These are phyloP conservation scores for Cyclophora albipunctata DNA, from an alignment of 2,888 invertebrate species.

Conservation along the genomic window DNA sequence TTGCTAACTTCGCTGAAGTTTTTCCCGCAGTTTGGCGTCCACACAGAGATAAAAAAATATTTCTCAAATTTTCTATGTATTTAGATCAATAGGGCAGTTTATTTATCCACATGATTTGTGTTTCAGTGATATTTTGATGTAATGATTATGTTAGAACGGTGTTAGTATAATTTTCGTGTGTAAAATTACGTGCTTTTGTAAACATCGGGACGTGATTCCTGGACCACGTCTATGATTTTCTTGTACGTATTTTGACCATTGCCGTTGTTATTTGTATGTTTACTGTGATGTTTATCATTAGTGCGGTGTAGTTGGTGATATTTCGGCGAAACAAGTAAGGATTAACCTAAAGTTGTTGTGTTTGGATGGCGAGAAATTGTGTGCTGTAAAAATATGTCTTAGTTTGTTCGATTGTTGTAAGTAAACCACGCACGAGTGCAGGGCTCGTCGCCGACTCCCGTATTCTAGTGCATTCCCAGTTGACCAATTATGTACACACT, in stretches of 20 bases:
- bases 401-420: constrained; percentile 26
- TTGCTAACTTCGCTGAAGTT: constrained; percentile 68
- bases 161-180: constrained; percentile 45
- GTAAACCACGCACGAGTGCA: constrained; percentile 37
- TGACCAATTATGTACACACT: no score
- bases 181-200: constrained; percentile 63
- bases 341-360: constrained; percentile 51
- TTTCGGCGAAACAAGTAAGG: constrained; percentile 22
- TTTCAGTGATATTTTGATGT: constrained; percentile 47
- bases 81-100: constrained; percentile 49
- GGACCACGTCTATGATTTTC: constrained; percentile 74
- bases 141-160: constrained; percentile 55
- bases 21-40: constrained; percentile 75
- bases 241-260: constrained; percentile 67
- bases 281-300: constrained; percentile 19
- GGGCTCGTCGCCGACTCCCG: not conserved
- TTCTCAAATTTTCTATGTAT: constrained; percentile 60
- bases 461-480: constrained; percentile 4
- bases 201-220: constrained; percentile 68
- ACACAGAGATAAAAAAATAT: constrained; percentile 59
- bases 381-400: constrained; percentile 31
- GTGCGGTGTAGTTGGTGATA: constrained; percentile 23
- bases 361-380: constrained; percentile 39
- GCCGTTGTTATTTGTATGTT: constrained; percentile 36
- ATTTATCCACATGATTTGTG: constrained; percentile 38